Conservation (phyloP, 2,113 vertebrate genomes). For the Cyprinus carpio region DNA sequence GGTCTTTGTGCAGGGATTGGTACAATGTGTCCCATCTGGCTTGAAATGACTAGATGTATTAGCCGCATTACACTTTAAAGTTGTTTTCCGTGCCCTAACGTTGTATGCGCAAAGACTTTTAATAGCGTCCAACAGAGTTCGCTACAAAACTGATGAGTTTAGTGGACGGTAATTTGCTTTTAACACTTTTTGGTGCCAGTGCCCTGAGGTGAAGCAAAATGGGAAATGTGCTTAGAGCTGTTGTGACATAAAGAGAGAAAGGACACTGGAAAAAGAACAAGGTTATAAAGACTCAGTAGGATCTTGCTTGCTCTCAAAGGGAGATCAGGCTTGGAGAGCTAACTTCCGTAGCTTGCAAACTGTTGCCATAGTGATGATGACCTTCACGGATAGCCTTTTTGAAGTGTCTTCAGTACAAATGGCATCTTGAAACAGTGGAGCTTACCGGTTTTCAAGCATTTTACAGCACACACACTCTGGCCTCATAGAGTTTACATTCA, state of each 20-base stretch:
- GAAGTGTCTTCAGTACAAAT: conserved; percentile 14
- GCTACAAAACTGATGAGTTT: not conserved
- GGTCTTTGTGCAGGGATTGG: not conserved
- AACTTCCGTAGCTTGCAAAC: conserved; percentile 16
- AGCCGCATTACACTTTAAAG: not conserved
- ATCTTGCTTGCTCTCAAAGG: not conserved
- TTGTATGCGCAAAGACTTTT: conserved; percentile 6
- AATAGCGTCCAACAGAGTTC: not conserved
- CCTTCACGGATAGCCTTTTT: conserved; percentile 18
- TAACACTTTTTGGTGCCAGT: not conserved
- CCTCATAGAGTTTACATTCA: not conserved
- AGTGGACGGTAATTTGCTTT: not conserved
- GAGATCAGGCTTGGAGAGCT: conserved; percentile 18
- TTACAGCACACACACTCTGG: not conserved
- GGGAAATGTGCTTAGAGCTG: conserved; percentile 9
- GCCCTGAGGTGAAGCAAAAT: conserved; percentile 19
- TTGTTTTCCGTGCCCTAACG: not conserved
- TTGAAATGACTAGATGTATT: conserved; percentile 5
- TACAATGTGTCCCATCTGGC: not conserved
- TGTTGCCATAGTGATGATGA: conserved; percentile 33
- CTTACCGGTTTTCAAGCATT: not conserved
- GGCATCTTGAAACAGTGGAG: not conserved
- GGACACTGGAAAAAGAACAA: not conserved
- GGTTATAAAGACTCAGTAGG: not conserved
- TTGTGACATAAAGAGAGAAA: conserved; percentile 23